Evolutionary conservation across 2,797 vertebrate species (phyloP).

Genomic region (Bufotes viridis): DNA sequence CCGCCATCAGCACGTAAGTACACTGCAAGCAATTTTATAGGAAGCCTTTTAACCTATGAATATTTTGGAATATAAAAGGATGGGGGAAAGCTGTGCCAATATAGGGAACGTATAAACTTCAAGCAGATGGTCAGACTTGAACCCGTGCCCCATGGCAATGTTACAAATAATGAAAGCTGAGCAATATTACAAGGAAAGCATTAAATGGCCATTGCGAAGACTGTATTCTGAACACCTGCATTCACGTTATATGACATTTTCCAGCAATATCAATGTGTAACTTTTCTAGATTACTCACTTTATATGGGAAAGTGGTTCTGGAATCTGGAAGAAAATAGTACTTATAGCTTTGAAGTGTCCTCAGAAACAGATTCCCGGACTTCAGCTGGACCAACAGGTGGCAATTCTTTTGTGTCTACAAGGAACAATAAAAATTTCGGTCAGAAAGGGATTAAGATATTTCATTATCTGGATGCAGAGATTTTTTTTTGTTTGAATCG

Average conservation of each 20-base stretch:
- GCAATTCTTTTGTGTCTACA: neutral
- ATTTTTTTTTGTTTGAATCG: neutral
- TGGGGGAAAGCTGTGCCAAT: neutral
- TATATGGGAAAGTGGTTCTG: neutral
- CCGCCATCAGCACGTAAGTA: neutral
- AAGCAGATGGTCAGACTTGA: slow-evolving; percentile 10
- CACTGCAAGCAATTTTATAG: neutral
- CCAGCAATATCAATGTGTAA: neutral
- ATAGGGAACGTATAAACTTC: neutral
- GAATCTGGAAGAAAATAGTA: neutral
- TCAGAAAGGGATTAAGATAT: neutral
- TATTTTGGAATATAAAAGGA: neutral
- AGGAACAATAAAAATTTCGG: neutral
- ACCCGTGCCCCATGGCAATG: neutral
- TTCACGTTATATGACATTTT: neutral
- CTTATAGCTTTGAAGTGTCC: neutral
- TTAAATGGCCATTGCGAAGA: neutral
- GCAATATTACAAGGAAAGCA: neutral
- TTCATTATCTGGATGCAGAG: neutral
- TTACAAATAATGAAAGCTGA: neutral
- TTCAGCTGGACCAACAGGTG: slow-evolving; percentile 5
- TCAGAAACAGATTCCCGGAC: neutral
- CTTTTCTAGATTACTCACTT: neutral
- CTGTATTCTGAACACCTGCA: neutral
- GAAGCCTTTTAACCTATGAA: neutral